These are phyloP conservation scores for Platichthys stellatus DNA, from an alignment of 2,113 vertebrate species.

Conservation along the genomic window DNA sequence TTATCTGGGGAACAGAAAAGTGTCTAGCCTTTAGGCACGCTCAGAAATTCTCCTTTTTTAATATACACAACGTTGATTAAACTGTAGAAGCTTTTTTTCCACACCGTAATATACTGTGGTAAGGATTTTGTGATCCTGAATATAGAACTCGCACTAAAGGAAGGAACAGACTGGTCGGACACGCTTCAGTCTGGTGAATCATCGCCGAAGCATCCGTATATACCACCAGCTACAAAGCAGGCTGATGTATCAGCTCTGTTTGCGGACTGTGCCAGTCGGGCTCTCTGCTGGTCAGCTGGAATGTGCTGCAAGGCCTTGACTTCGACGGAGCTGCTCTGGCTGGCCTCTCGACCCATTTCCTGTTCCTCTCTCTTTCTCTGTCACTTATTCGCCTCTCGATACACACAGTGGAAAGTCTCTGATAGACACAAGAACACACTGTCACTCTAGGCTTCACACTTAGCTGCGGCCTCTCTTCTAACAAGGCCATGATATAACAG, in stretches of 20 bases:
- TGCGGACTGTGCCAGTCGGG: conserved; percentile 48
- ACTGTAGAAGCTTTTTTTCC: neutral
- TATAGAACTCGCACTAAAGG: neutral
- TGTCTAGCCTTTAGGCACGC: too few species aligned
- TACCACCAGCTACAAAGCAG: neutral
- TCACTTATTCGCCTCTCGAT: conserved; percentile 28
- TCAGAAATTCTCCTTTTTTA: neutral
- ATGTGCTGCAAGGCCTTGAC: conserved; percentile 53
- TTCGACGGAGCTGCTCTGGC: conserved; percentile 21
- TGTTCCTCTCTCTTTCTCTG: conserved; percentile 23
- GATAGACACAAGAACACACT: conserved; percentile 30
- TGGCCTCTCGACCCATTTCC: conserved; percentile 31
- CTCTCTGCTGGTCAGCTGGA: conserved; percentile 47
- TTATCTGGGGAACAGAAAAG: neutral
- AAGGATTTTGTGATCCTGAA: neutral
- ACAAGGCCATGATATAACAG: conserved; percentile 36
- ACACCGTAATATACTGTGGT: neutral
- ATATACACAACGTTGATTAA: neutral
- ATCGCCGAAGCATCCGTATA: too few species aligned
- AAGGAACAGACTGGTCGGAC: neutral
- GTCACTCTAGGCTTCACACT: conserved; percentile 38
- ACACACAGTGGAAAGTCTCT: conserved; percentile 15
- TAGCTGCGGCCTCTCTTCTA: conserved; percentile 20
- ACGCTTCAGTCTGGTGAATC: too few species aligned
- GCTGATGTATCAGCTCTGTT: conserved; percentile 61